phyloP scores from a whole-genome alignment of 2,797 vertebrate species.

The Alfaro cultratus region DNA sequence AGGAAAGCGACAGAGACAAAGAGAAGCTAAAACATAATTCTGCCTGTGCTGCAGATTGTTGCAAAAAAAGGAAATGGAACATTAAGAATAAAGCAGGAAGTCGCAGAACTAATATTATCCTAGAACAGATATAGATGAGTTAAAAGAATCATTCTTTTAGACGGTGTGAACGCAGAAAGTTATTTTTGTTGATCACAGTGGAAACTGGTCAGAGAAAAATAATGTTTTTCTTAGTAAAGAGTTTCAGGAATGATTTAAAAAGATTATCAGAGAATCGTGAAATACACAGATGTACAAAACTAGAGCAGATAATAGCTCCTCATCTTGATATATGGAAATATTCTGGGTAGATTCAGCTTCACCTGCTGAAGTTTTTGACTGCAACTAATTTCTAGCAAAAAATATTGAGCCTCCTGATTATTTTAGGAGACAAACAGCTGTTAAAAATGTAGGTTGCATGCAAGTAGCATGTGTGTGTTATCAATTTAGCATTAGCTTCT shows the following conservation, averaged over 20 bases:
- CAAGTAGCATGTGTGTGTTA: too few relatives aligned
- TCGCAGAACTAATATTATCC: slow-evolving; percentile 59
- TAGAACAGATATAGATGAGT: slow-evolving; percentile 40
- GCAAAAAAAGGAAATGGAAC: slow-evolving; percentile 57
- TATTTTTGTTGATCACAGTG: neutral
- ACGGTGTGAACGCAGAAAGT: neutral
- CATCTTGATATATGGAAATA: slow-evolving; percentile 11
- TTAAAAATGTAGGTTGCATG: neutral
- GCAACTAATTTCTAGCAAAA: neutral
- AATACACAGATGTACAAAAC: neutral
- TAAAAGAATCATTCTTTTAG: slow-evolving; percentile 21
- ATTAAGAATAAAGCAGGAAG: slow-evolving; percentile 66
- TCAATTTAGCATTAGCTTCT: too few relatives aligned
- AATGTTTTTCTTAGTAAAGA: neutral
- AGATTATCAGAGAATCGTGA: neutral
- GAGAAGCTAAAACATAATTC: slow-evolving; percentile 5
- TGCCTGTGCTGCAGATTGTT: slow-evolving; percentile 40
- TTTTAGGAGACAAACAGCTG: neutral
- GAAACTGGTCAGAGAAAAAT: neutral
- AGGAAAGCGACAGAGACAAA: slow-evolving; percentile 61
- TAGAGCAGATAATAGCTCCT: slow-evolving; percentile 12
- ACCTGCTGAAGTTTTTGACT: neutral
- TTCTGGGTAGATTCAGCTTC: neutral
- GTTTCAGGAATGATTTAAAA: neutral
- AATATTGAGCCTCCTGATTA: neutral